phyloP scores from a whole-genome alignment of 2,888 invertebrate species.

The Phyllotreta cruciferae region DNA sequence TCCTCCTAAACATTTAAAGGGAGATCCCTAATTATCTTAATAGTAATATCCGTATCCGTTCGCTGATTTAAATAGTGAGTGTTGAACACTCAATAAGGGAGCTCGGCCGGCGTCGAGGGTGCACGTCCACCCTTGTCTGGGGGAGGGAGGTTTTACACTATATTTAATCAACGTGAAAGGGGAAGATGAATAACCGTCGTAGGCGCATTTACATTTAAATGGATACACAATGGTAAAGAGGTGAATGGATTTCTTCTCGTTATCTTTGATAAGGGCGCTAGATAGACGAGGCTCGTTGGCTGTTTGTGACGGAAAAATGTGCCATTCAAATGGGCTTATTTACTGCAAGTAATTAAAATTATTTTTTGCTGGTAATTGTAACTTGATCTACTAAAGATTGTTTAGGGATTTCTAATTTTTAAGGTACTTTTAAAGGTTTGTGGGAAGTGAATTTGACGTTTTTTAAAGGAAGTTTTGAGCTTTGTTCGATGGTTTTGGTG shows the following conservation, averaged over 20 bases:
- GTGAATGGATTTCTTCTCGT: conserved; percentile 50
- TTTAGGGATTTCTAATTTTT: too few species aligned
- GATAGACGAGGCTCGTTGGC: conserved; percentile 9
- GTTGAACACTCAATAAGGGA: conserved; percentile 48
- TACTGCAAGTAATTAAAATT: too few species aligned
- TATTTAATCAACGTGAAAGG: conserved; percentile 53
- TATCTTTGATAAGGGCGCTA: conserved; percentile 39
- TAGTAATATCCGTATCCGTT: conserved; percentile 59
- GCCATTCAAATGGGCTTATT: too few species aligned
- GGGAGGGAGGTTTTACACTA: conserved; percentile 53
- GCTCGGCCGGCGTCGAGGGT: conserved; percentile 40
- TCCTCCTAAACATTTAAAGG: conserved; percentile 44
- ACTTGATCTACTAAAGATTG: too few species aligned
- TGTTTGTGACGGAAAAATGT: neutral
- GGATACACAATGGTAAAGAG: conserved; percentile 55
- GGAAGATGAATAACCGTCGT: conserved; percentile 51
- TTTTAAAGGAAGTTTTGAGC: too few species aligned
- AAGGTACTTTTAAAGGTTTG: too few species aligned
- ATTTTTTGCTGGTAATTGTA: too few species aligned
- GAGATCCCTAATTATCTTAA: conserved; percentile 53
- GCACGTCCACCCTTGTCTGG: conserved; percentile 35
- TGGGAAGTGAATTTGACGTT: too few species aligned
- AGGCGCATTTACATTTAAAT: conserved; percentile 58
- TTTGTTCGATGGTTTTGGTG: too few species aligned
- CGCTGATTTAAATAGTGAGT: conserved; percentile 54